Evolutionary conservation across 2,797 vertebrate genomes (phyloP).

Genomic region (Cyclura pinguis): DNA sequence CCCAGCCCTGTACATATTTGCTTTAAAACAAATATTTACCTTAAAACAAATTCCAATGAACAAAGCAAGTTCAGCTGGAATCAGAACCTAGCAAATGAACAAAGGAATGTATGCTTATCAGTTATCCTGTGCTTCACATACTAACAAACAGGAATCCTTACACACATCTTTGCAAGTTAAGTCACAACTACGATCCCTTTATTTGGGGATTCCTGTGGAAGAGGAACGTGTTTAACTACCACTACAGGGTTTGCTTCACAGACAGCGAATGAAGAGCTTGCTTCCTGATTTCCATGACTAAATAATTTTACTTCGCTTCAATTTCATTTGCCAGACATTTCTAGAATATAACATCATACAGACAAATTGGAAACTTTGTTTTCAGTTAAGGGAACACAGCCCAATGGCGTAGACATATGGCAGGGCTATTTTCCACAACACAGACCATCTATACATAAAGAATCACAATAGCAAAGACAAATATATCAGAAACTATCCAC

Average conservation of each 20-base stretch:
- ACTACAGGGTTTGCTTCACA: not conserved
- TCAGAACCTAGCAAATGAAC: not conserved
- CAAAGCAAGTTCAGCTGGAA: not conserved
- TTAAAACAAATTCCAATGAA: too few species aligned
- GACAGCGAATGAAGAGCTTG: not conserved
- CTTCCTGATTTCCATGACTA: not conserved
- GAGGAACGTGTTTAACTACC: too few species aligned
- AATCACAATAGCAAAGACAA: not conserved
- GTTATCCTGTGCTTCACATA: not conserved
- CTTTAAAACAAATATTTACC: not conserved
- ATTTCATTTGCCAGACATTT: not conserved
- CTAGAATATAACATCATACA: not conserved
- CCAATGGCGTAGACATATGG: not conserved
- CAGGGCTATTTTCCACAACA: not conserved
- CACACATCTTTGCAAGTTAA: not conserved
- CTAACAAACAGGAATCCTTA: too few species aligned
- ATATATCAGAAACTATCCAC: not conserved
- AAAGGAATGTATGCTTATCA: not conserved
- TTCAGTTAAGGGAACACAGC: constrained; percentile 6
- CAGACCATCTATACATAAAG: not conserved
- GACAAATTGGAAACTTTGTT: not conserved
- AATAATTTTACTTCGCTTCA: not conserved
- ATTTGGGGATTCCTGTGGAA: not conserved
- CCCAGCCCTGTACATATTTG: not conserved
- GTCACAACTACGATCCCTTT: not conserved